These are phyloP conservation scores for Lasioglossum marginatum DNA, from an alignment of 2,888 invertebrate genomes.

Conservation along the genomic window DNA sequence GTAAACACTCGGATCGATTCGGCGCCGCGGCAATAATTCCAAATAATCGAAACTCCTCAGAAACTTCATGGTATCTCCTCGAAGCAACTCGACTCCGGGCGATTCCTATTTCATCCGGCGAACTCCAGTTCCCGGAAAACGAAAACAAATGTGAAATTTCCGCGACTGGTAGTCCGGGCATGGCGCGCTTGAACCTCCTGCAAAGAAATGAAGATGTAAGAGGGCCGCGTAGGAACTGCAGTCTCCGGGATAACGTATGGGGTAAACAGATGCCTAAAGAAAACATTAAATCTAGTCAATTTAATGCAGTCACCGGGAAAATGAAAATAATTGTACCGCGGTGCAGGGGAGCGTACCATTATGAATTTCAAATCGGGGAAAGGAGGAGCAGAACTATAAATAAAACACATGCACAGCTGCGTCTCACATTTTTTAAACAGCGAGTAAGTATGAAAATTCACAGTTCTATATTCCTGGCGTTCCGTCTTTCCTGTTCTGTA, in stretches of 20 bases:
- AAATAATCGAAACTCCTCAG: neutral
- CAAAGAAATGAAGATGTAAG: conserved; percentile 37
- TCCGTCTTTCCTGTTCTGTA: neutral
- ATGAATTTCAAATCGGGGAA: neutral
- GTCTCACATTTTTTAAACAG: neutral
- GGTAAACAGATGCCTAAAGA: neutral
- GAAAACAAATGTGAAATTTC: conserved; percentile 76
- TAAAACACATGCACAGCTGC: neutral
- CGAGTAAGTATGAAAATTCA: neutral
- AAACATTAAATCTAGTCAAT: neutral
- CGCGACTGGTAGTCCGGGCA: conserved; percentile 50
- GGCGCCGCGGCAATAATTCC: neutral
- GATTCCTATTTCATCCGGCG: conserved; percentile 47
- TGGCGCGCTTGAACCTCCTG: conserved; percentile 22
- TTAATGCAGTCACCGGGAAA: neutral
- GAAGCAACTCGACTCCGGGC: conserved; percentile 15
- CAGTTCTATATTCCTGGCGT: neutral
- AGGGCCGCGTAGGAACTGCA: neutral
- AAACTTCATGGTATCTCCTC: neutral
- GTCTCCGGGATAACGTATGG: neutral
- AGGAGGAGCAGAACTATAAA: neutral
- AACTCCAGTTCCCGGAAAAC: conserved; percentile 39
- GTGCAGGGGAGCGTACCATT: neutral
- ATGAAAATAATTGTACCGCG: neutral
- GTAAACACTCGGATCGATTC: neutral